Percentiles rank a stretch among this genome's conserved stretches.
Evolutionary conservation across 2,797 vertebrate species (phyloP).

Genomic region (Austrolebias charrua): DNA sequence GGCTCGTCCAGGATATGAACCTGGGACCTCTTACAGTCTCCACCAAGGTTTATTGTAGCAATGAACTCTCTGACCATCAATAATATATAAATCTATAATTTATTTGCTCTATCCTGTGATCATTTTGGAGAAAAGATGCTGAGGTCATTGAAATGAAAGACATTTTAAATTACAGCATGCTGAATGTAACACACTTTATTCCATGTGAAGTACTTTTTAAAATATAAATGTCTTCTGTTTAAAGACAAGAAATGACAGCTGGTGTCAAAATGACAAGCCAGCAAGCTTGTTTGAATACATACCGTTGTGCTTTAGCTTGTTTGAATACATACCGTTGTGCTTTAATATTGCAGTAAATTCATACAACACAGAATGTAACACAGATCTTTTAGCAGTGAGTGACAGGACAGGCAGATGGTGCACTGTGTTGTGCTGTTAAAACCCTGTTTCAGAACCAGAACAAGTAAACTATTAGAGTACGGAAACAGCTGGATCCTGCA

Average conservation of each 20-base stretch:
- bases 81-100: slow-evolving; percentile 1
- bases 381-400: slow-evolving; percentile 3
- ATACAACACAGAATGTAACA: slow-evolving; percentile 15
- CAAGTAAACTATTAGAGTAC: slow-evolving; percentile 2
- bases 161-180: slow-evolving; percentile 14
- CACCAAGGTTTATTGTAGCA: neutral
- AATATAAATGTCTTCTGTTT: neutral
- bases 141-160: slow-evolving; percentile 19
- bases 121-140: slow-evolving; percentile 19
- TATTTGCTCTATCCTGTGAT: slow-evolving; percentile 19
- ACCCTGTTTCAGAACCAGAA: slow-evolving; percentile 21
- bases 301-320: too few species aligned
- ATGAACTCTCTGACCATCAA: neutral
- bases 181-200: neutral
- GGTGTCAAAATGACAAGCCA: neutral
- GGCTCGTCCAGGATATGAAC: too few species aligned
- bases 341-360: slow-evolving; percentile 15
- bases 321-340: neutral
- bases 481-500: slow-evolving; percentile 27
- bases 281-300: too few species aligned
- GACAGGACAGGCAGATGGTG: slow-evolving; percentile 32
- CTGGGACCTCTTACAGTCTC: too few species aligned
- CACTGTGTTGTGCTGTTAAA: slow-evolving; percentile 17
- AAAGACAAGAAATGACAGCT: slow-evolving; percentile 4
- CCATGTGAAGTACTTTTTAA: too few species aligned